Evolutionary conservation across 1,140 invertebrate species (phyloP).

Genomic region (Prorops nasuta): DNA sequence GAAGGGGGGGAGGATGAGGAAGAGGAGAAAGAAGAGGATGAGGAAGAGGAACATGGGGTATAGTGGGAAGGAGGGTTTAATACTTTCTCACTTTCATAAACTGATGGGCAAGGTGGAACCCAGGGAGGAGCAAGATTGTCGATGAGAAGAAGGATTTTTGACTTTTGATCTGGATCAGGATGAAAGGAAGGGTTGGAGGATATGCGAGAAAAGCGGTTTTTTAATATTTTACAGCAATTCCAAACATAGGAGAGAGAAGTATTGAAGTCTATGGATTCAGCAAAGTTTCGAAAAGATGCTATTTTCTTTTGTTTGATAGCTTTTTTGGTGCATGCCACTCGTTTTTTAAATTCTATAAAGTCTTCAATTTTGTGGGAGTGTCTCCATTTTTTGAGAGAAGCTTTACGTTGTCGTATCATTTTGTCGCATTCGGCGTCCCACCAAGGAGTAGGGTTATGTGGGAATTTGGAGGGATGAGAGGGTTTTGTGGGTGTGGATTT

Average conservation of each 20-base stretch:
- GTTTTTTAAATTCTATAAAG: slow-evolving; percentile 2
- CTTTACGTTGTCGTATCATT: background rate
- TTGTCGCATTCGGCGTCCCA: slow-evolving; percentile 3
- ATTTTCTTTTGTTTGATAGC: slow-evolving; percentile 2
- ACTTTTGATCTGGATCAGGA: background rate
- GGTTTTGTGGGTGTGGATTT: background rate
- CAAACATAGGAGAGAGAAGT: background rate
- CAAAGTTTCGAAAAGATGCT: background rate
- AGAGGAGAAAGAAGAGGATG: too few relatives aligned
- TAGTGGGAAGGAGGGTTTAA: too few relatives aligned
- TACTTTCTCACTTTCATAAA: too few relatives aligned
- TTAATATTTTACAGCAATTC: background rate
- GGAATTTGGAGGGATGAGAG: background rate
- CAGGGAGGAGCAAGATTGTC: background rate
- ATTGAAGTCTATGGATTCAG: background rate
- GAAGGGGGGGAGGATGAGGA: too few relatives aligned
- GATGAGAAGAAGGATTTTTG: background rate
- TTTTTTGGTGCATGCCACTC: background rate
- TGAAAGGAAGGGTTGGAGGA: background rate
- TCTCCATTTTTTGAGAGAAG: slow-evolving; percentile 4
- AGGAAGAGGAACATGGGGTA: too few relatives aligned
- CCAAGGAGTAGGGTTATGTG: slow-evolving; percentile 2
- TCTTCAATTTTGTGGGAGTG: background rate
- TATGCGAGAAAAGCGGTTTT: background rate
- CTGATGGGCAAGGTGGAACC: too few relatives aligned